A percentile compares a stretch with the other conserved stretches of the same genome.
phyloP scores from a whole-genome alignment of 2,888 invertebrate genomes.

The Tinea pellionella region DNA sequence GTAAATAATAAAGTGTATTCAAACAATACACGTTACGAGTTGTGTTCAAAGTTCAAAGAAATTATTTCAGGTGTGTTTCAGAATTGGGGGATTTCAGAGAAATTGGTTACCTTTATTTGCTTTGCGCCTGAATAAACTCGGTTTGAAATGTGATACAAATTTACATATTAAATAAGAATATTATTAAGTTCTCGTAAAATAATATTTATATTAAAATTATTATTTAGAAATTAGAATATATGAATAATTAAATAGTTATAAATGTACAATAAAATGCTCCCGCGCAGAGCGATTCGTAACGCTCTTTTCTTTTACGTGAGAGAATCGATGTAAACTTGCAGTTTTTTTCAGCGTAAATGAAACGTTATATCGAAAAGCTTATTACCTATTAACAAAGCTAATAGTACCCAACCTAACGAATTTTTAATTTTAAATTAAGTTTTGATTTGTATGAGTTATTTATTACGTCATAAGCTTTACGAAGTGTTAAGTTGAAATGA shows the following conservation, averaged over 20 bases:
- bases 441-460: neutral
- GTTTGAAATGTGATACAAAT: neutral
- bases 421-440: neutral
- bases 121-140: neutral
- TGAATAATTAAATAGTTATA: too few species aligned
- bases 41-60: neutral
- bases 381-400: too few species aligned
- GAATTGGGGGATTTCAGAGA: neutral
- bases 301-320: too few species aligned
- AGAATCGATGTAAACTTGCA: too few species aligned
- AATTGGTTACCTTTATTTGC: neutral
- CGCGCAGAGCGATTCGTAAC: too few species aligned
- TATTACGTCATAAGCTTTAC: slow-evolving; percentile 30
- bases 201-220: too few species aligned
- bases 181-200: too few species aligned
- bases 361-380: too few species aligned
- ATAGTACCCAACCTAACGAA: neutral
- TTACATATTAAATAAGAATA: neutral
- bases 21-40: neutral
- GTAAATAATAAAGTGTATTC: too few species aligned
- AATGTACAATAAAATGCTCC: too few species aligned
- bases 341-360: too few species aligned
- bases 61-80: neutral
- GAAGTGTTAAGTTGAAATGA: slow-evolving; percentile 29
- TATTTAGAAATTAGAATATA: too few species aligned